A percentile compares a stretch with the other conserved stretches of the same genome.
phyloP scores from a whole-genome alignment of 1,140 invertebrate species.

The Fopius arisanus region DNA sequence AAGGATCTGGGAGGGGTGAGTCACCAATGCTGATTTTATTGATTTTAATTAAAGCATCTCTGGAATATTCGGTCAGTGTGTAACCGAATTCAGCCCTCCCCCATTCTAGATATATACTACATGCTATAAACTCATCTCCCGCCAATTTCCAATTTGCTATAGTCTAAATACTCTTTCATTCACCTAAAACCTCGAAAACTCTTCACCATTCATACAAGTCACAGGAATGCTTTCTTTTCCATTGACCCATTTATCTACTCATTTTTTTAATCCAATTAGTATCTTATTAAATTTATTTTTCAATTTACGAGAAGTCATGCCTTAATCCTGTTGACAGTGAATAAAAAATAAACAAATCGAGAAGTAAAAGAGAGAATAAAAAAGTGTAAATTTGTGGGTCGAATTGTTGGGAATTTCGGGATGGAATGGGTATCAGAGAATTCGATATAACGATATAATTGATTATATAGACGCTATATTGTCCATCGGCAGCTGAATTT shows the following conservation, averaged over 20 bases:
- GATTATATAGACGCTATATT: not conserved
- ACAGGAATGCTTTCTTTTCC: no score
- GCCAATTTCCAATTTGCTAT: not conserved
- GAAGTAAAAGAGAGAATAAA: not conserved
- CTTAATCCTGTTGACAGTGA: not conserved
- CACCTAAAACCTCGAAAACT: no score
- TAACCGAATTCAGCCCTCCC: not conserved
- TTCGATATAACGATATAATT: no score
- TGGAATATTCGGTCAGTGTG: not conserved
- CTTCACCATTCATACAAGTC: no score
- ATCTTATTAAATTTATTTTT: no score
- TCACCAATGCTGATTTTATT: slow-evolving; percentile 34
- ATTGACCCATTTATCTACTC: no score
- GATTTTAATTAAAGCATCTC: not conserved
- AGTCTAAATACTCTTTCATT: not conserved
- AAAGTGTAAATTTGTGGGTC: not conserved
- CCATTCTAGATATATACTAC: not conserved
- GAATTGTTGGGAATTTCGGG: no score
- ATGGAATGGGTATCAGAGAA: no score
- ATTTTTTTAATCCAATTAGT: no score
- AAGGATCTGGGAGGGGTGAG: slow-evolving; percentile 74
- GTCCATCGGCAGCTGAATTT: not conserved
- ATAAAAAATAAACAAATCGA: not conserved
- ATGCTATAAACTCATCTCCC: not conserved
- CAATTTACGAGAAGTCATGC: no score